Conservation (phyloP, 2,888 invertebrate genomes). For the Neria commutata region DNA sequence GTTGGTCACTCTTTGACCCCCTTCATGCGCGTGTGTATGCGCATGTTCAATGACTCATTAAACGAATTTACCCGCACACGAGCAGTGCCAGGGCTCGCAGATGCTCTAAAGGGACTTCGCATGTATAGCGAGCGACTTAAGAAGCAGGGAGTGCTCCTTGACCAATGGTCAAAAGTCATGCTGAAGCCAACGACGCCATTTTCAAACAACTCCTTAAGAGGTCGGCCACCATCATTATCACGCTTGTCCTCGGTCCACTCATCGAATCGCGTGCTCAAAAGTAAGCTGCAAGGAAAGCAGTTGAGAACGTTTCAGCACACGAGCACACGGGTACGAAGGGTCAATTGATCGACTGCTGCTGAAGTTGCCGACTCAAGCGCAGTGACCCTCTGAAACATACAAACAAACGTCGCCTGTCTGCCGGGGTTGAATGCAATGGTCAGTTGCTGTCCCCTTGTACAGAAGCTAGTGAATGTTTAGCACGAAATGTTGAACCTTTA, state of each 20-base stretch:
- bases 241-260: slow-evolving; percentile 42
- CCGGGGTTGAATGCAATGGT: slow-evolving; percentile 27
- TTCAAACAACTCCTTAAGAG: slow-evolving; percentile 40
- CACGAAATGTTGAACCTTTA: slow-evolving; percentile 42
- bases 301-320: not conserved
- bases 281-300: no score
- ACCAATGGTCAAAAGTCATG: slow-evolving; percentile 60
- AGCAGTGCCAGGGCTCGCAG: not conserved
- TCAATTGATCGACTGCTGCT: slow-evolving; percentile 18
- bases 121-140: not conserved
- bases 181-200: slow-evolving; percentile 44
- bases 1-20: slow-evolving; percentile 35
- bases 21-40: no score
- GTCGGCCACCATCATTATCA: slow-evolving; percentile 59
- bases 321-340: slow-evolving; percentile 11
- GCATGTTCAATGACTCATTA: slow-evolving; percentile 35
- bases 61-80: slow-evolving; percentile 16
- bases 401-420: slow-evolving; percentile 26
- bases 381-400: slow-evolving; percentile 14
- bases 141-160: slow-evolving; percentile 39
- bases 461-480: slow-evolving; percentile 39
- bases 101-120: not conserved
- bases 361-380: not conserved
- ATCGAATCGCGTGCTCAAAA: no score
- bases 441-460: slow-evolving; percentile 38